A percentile compares a stretch with the other conserved stretches of the same genome.
Conservation (phyloP, 2,797 vertebrate species). For the Oceanodroma leucorhoa region DNA sequence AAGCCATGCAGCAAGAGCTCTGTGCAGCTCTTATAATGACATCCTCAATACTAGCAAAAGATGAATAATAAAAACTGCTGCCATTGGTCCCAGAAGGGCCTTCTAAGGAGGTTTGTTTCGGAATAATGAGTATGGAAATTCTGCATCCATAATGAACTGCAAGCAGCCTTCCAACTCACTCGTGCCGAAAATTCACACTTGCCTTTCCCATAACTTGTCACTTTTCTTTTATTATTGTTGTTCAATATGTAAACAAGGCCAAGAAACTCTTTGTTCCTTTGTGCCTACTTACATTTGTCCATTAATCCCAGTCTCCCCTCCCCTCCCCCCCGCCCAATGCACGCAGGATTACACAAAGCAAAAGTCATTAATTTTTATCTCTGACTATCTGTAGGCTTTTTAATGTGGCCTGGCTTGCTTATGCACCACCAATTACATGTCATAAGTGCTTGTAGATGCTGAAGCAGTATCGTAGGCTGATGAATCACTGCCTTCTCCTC, state of each 20-base stretch:
- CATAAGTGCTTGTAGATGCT: slow-evolving; percentile 86
- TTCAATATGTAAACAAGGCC: slow-evolving; percentile 80
- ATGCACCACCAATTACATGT: slow-evolving; percentile 86
- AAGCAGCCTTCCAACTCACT: slow-evolving; percentile 76
- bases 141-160: slow-evolving; percentile 75
- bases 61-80: slow-evolving; percentile 67
- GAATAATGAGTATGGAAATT: slow-evolving; percentile 78
- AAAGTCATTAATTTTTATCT: slow-evolving; percentile 90
- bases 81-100: slow-evolving; percentile 68
- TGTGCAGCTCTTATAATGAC: slow-evolving; percentile 33
- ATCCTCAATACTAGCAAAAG: slow-evolving; percentile 47
- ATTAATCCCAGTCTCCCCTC: slow-evolving; percentile 75
- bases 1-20: neutral
- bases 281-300: slow-evolving; percentile 78
- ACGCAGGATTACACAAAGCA: slow-evolving; percentile 84
- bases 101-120: slow-evolving; percentile 69
- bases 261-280: slow-evolving; percentile 82
- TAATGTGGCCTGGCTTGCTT: slow-evolving; percentile 86
- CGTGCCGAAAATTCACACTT: slow-evolving; percentile 78
- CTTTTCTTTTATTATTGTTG: slow-evolving; percentile 79
- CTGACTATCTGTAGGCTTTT: slow-evolving; percentile 86
- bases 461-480: slow-evolving; percentile 78
- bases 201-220: slow-evolving; percentile 78
- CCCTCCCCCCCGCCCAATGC: slow-evolving; percentile 51
- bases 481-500: slow-evolving; percentile 80